Percentiles rank a stretch among this genome's conserved stretches.
Evolutionary conservation across 2,797 vertebrate species (phyloP).

Genomic region (Schizothorax lantsangensis): DNA sequence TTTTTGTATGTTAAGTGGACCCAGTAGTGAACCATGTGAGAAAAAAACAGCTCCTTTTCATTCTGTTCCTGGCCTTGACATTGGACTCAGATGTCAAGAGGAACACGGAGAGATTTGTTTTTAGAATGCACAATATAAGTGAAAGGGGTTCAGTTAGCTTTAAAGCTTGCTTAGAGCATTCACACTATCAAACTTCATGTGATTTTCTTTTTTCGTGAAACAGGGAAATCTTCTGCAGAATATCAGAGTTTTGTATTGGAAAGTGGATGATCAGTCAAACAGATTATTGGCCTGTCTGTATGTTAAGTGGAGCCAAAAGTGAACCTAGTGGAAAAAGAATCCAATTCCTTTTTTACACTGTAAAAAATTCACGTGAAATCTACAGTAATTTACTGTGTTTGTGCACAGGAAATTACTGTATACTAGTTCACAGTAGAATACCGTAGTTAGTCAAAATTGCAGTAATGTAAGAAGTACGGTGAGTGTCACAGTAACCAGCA

Average conservation of each 20-base stretch:
- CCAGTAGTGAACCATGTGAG: background rate
- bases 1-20: slow-evolving; percentile 8
- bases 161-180: background rate
- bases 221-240: background rate
- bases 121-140: background rate
- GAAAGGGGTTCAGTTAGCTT: background rate
- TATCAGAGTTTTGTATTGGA: background rate
- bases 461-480: too few relatives aligned
- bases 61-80: background rate
- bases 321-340: background rate
- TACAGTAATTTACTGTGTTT: too few relatives aligned
- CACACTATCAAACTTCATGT: too few relatives aligned
- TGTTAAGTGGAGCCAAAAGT: background rate
- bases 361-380: too few relatives aligned
- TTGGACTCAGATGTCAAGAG: background rate
- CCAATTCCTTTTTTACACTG: background rate
- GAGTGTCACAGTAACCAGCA: too few relatives aligned
- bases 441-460: too few relatives aligned
- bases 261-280: background rate
- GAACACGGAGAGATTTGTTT: background rate
- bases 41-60: background rate
- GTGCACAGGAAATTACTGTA: too few relatives aligned
- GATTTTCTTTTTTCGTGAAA: background rate
- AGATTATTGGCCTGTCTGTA: background rate
- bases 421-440: too few relatives aligned